Percentiles rank a stretch among this genome's conserved stretches.
phyloP scores from a whole-genome alignment of 2,797 vertebrate species.

The Basileuterus tristriatus region DNA sequence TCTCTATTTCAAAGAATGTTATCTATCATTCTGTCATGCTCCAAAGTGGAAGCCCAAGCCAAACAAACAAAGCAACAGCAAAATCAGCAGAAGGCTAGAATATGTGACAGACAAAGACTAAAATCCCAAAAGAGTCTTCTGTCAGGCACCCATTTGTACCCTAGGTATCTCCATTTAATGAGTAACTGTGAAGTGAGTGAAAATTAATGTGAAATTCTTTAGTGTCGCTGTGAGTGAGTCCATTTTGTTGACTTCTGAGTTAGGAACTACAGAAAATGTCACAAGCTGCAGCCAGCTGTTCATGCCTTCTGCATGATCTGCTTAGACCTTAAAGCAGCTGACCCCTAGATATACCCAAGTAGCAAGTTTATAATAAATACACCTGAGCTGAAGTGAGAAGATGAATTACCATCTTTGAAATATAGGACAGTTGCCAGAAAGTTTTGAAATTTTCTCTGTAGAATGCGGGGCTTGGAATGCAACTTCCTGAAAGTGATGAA shows the following conservation, averaged over 20 bases:
- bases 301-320: not conserved
- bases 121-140: not conserved
- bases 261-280: not conserved
- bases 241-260: not conserved
- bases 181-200: not conserved
- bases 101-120: not conserved
- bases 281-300: not conserved
- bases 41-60: not conserved
- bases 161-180: not conserved
- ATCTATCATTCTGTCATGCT: not conserved
- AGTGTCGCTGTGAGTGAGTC: accelerated
- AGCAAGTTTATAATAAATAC: not conserved
- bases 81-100: not conserved
- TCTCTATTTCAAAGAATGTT: not conserved
- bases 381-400: not conserved
- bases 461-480: not conserved
- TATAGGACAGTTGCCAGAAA: not conserved
- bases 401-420: not conserved
- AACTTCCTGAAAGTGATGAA: not conserved
- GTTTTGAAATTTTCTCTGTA: not conserved
- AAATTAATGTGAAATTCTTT: not conserved
- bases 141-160: not conserved
- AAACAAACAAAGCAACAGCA: not conserved
- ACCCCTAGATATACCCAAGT: not conserved
- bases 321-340: not conserved